Evolutionary conservation across 2,113 vertebrate species (phyloP), one percentile per base, ranked within the genome.

Genomic region (Rana temporaria): DNA sequence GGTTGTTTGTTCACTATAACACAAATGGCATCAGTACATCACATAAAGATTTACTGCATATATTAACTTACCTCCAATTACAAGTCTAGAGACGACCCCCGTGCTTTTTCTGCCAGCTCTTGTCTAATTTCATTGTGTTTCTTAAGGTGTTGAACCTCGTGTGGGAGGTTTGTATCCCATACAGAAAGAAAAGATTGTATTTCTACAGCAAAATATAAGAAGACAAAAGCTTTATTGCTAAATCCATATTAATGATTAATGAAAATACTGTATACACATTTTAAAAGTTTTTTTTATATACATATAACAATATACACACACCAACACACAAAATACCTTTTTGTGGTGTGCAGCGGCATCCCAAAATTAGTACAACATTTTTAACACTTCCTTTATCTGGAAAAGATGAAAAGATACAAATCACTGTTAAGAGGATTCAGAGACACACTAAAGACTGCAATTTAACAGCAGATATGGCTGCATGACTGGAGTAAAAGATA

Each of bases 81-180:
- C 94, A 86, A 95, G 78, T 92, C 91, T 42, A 90, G 84, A 64
- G 94, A 89, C 78, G 93, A 89, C 81, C 88, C 92, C 87, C 90
- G 96, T 94, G 98, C 93, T 86, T 90, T 95, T 84, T 92, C 91
- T 69, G 94, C 91, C 63, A 97, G 90, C 82, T 96, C 94, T 84
- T 92, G 88, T 87, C 98, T 95, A 78, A 93, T 91, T 89, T 96
- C 94, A 86, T 90, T 90, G 77, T 98, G 96, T 84, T 94, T 96
- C 75, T 88, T 95, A 89, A 99, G 89, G 85, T 98, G 96, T 88
- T 94, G 95, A 26, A 96, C 93, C 92, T 99, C 97, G 72, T 93
- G 92, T 9, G 96, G 92, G 86, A 98, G 90, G 55, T 91, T 92
- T 82, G 94, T 90, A 81, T 92, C 97, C 96, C 96, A 99, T 69